Base-by-base conservation (phyloP, 2,797 vertebrate genomes). In the Paratrypauchen microcephalus region DNA sequence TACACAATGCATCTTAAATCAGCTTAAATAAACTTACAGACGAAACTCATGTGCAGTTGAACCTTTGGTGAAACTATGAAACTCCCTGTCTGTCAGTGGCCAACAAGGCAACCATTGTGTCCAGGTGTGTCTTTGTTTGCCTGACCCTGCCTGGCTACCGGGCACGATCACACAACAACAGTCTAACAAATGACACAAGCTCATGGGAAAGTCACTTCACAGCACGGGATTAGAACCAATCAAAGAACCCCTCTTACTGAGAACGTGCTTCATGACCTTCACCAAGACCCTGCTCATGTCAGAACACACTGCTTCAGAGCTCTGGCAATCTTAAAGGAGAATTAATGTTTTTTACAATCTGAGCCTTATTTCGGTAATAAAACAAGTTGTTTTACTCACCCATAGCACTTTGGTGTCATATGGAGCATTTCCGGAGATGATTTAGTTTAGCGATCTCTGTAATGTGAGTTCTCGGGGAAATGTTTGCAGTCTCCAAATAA, bases 81-180 rank as follows among this genome's bases (percentile, higher is more conserved):
- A 21, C 16, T 18, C 21, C 0, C 50, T 52, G 19, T 6, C 16
- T 52, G 19, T 52, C 16, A 19, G 16, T 1, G 36, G 32, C 60
- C 60, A 78, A 90, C 75, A 87, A 77, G 71, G 70, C 30, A 1
- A 55, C 79, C 58, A 65, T 88, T 89, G 78, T 84, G 77, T 78
- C 65, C 85, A 86, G 80, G 83, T 87, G 80, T 73, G 54, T 70
- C 86, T 81, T 86, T 84, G 89, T 90, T 66, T 86, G 82, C 74
- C 68, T 74, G 77, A 75, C 78, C 75, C 69, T 39, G 41, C 54
- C 19, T 67, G 60, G 59, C 54, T 62, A 52, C 70, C 69, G 61
- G 47, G 73, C 50, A 74, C 79, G 72, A 77, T 41, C 26, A 64
- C 65, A 70, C 11, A 26, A 26, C 24, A 26, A 26, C 24, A 57